phyloP scores from a whole-genome alignment of 2,797 vertebrate species.

The Enteromius afrohamiltoni region DNA sequence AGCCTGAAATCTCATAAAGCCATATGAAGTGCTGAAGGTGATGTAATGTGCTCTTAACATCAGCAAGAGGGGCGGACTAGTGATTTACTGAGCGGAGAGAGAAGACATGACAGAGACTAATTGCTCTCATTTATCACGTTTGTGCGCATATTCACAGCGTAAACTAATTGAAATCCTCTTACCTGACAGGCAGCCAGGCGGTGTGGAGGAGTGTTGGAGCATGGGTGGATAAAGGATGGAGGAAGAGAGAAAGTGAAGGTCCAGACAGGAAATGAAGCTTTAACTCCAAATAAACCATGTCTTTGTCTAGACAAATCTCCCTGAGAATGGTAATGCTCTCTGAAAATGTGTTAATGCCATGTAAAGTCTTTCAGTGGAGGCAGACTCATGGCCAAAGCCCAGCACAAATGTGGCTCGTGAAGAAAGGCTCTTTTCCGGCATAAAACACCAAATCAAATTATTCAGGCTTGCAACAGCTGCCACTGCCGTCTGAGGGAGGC shows the following conservation, averaged over 20 bases:
- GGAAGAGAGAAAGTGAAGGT: conserved; percentile 50
- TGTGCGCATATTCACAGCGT: conserved; percentile 74
- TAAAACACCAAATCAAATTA: conserved; percentile 84
- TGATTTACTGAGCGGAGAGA: conserved; percentile 77
- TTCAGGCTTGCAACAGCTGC: conserved; percentile 78
- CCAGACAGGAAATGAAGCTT: conserved; percentile 83
- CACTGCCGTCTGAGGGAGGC: conserved; percentile 68
- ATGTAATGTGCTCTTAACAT: conserved; percentile 81
- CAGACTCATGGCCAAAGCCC: conserved; percentile 69
- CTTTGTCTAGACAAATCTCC: conserved; percentile 86
- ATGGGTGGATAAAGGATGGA: conserved; percentile 52
- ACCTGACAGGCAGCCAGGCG: conserved; percentile 77
- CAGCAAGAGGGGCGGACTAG: conserved; percentile 68
- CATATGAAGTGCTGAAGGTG: conserved; percentile 69
- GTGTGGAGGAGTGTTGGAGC: conserved; percentile 71
- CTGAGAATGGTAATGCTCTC: conserved; percentile 82
- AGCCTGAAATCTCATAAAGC: conserved; percentile 64
- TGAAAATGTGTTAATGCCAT: conserved; percentile 85
- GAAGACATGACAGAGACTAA: conserved; percentile 86
- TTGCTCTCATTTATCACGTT: conserved; percentile 86
- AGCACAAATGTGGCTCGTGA: conserved; percentile 76
- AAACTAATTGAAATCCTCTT: conserved; percentile 85
- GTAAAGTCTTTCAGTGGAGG: conserved; percentile 80
- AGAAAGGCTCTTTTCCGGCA: conserved; percentile 80
- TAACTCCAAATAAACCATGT: conserved; percentile 84